Conservation (phyloP, 1,140 invertebrate species). For the Listronotus bonariensis region DNA sequence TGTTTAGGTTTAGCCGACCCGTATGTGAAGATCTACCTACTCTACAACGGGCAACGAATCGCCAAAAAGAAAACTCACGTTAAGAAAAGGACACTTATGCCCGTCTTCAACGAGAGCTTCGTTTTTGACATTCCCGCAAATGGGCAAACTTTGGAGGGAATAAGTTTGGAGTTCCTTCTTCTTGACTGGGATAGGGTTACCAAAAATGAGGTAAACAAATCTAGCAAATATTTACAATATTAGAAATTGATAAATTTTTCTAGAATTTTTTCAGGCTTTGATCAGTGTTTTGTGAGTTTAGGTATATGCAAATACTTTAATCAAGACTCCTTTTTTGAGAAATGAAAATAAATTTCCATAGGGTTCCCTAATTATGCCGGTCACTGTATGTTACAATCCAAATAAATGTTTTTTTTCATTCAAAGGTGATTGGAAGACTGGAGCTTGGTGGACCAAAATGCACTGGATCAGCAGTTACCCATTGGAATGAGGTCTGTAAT, state of each 20-base stretch:
- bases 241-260: too few species aligned
- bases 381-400: too few species aligned
- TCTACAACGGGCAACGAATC: slow-evolving; percentile 92
- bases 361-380: too few species aligned
- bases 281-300: too few species aligned
- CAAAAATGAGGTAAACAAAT: slow-evolving; percentile 84
- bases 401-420: slow-evolving; percentile 14
- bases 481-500: slow-evolving; percentile 96
- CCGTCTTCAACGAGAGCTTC: slow-evolving; percentile 98
- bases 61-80: slow-evolving; percentile 99
- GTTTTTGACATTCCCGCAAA: slow-evolving; percentile 79
- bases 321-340: too few species aligned
- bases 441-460: slow-evolving; percentile 84
- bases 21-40: slow-evolving; percentile 95
- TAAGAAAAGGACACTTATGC: slow-evolving; percentile 95
- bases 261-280: too few species aligned
- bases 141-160: slow-evolving; percentile 80
- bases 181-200: slow-evolving; percentile 97
- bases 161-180: slow-evolving; percentile 90
- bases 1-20: slow-evolving; percentile 75
- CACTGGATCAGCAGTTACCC: slow-evolving; percentile 80
- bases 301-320: too few species aligned
- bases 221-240: background rate
- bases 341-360: too few species aligned
- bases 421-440: slow-evolving; percentile 89